Base-by-base conservation (phyloP, 2,797 vertebrate species). In the Thaleichthys pacificus region DNA sequence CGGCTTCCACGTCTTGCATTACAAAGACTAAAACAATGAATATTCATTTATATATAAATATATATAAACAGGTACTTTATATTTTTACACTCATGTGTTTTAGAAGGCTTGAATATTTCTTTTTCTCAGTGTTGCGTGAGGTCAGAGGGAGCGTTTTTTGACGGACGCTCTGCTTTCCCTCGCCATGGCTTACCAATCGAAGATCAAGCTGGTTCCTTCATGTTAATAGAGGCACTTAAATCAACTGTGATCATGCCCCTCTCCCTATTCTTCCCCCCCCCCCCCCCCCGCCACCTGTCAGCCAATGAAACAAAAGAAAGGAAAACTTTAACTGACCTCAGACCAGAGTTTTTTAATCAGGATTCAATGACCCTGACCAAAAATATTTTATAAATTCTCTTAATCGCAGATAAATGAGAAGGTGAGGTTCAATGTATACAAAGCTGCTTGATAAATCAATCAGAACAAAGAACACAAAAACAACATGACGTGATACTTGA, bases 61-160 rank as follows among this genome's bases (percentile, higher is more conserved):
- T 77, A 81, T 76, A 79, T 72, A 80, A 91, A 92, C 91, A 91
- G 89, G 90, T 89, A 91, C 89, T 87, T 91, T 91, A 85, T 89
- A 72, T 89, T 89, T 86, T 89, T 90, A 89, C 82, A 88, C 80
- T 81, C 70, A 79, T 70, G 82, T 79, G 77, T 84, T 78, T 79
- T 72, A 77, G 84, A 68, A 80, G 81, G 84, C 84, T 88, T 88
- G 85, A 88, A 75, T 76, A 68, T 47, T 72, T 58, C n/a, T 81
- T 82, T 83, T 63, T 69, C 57, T 75, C 60, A 70, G 66, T 35
- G 58, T 81, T 49, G 63, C 85, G 72, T 85, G 73, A 68, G 79
- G 85, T 90, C 82, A 76, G 85, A 78, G 80, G 86, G 89, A 85
- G 73, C 83, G 47, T 62, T 68, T 28, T 28, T 3, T 24, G 66